phyloP scores from a whole-genome alignment of 2,113 vertebrate species.

The Cnemophilus loriae region DNA sequence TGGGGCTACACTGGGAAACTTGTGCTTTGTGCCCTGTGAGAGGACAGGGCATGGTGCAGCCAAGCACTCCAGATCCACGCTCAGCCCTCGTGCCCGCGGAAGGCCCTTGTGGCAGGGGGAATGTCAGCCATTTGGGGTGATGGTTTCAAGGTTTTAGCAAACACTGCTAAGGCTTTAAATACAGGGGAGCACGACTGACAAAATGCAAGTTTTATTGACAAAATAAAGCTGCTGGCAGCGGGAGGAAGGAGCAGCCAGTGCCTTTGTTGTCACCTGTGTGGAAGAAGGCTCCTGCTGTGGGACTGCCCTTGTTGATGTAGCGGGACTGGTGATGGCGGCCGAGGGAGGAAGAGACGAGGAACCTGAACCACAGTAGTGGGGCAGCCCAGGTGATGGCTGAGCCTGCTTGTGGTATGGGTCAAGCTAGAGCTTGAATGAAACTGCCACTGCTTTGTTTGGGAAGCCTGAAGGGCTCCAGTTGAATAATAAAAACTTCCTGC shows the following conservation, averaged over 20 bases:
- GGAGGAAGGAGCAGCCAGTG: background rate
- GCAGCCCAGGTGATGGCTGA: background rate
- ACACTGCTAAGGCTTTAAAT: background rate
- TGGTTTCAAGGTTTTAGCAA: background rate
- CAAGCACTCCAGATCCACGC: background rate
- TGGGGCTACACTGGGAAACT: background rate
- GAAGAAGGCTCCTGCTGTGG: accelerated
- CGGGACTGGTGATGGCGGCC: accelerated
- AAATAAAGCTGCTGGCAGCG: background rate
- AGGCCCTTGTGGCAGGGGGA: background rate
- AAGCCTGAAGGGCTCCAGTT: background rate
- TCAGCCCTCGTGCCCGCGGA: background rate
- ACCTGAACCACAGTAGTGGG: background rate
- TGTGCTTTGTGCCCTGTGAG: background rate
- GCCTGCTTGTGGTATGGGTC: background rate
- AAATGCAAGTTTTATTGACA: background rate
- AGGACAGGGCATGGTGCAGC: background rate
- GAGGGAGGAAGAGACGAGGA: background rate
- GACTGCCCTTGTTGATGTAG: background rate
- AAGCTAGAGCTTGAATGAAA: background rate
- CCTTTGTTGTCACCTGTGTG: background rate
- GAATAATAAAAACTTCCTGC: background rate
- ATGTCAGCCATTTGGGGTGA: accelerated
- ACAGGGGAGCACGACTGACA: background rate
- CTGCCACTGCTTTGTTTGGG: background rate